These are phyloP conservation scores for Lepidurus couesii DNA, from an alignment of 1,140 invertebrate genomes.

Conservation along the genomic window DNA sequence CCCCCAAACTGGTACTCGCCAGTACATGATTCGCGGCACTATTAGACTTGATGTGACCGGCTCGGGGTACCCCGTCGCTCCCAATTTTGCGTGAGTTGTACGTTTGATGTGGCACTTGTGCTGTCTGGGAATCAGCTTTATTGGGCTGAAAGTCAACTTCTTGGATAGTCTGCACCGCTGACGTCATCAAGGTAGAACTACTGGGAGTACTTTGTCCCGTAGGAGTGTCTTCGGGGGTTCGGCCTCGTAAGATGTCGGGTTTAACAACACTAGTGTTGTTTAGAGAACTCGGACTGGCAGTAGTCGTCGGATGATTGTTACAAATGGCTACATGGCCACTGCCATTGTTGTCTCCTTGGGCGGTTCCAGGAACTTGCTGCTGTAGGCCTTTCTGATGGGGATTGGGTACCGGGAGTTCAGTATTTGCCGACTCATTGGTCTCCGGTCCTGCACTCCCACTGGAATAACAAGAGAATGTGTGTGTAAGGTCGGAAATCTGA, in stretches of 20 bases:
- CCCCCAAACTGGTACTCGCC: not conserved
- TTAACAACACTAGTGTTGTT: not conserved
- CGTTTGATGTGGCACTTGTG: not conserved
- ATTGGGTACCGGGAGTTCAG: not conserved
- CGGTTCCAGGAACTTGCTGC: not conserved
- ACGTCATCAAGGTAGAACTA: not conserved
- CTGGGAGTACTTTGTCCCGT: not conserved
- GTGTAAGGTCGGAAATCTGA: not conserved
- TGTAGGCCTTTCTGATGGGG: not conserved
- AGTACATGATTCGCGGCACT: not conserved
- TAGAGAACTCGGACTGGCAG: not conserved
- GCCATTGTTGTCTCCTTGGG: not conserved
- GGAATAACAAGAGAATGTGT: slow-evolving; percentile 8
- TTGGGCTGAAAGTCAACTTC: not conserved
- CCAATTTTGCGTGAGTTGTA: not conserved
- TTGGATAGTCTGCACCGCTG: not conserved
- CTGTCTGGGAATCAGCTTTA: not conserved
- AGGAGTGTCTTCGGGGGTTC: not conserved
- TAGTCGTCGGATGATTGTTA: not conserved
- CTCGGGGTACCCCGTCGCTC: not conserved
- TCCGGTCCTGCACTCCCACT: not conserved
- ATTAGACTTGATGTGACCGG: not conserved
- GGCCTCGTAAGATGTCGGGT: not conserved
- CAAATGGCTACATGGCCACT: not conserved
- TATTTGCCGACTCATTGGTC: not conserved